These are phyloP conservation scores for Microchirus variegatus DNA, from an alignment of 2,797 vertebrate genomes.

Conservation along the genomic window DNA sequence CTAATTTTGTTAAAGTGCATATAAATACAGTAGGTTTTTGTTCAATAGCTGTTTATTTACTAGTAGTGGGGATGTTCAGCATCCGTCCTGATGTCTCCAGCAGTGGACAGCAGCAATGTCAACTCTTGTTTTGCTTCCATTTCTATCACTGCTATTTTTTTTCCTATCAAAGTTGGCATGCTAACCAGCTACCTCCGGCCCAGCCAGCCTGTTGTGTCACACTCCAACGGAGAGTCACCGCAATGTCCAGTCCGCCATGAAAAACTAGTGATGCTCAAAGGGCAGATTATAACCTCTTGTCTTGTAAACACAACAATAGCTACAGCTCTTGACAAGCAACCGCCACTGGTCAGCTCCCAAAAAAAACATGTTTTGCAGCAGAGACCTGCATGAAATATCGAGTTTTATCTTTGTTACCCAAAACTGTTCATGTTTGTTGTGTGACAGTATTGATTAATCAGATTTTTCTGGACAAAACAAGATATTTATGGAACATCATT, in stretches of 20 bases:
- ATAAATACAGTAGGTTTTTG: too few species aligned
- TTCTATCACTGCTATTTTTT: background rate
- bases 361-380: background rate
- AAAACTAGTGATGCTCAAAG: background rate
- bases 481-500: too few species aligned
- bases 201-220: background rate
- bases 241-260: background rate
- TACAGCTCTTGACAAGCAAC: background rate
- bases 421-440: background rate
- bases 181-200: background rate
- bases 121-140: background rate
- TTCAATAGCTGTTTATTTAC: too few species aligned
- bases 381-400: background rate
- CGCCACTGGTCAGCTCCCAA: background rate
- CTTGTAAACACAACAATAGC: background rate
- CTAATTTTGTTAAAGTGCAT: too few species aligned
- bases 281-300: conserved; percentile 1
- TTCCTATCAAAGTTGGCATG: background rate
- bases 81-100: too few species aligned
- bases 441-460: too few species aligned
- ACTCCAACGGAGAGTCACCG: background rate
- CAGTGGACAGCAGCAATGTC: background rate
- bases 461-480: too few species aligned
- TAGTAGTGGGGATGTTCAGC: too few species aligned
- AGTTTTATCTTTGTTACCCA: background rate